A percentile compares a stretch with the other conserved stretches of the same genome.
Conservation (phyloP, 2,888 invertebrate species). For the Incurvaria masculella region DNA sequence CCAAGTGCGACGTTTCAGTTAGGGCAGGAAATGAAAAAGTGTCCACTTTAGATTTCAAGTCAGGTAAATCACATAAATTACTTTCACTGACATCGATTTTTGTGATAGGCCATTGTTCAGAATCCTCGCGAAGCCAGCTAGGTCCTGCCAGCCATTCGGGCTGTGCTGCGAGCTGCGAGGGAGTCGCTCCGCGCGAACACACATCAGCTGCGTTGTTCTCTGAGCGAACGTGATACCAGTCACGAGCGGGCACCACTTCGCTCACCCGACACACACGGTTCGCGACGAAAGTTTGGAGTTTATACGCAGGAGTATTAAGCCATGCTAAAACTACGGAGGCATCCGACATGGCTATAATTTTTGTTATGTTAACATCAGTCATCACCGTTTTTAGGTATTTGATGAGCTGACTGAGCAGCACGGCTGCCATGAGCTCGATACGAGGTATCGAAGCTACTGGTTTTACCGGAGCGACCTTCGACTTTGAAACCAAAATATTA, state of each 20-base stretch:
- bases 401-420: conserved; percentile 8
- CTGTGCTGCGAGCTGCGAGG: conserved; percentile 6
- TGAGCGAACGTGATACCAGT: conserved; percentile 14
- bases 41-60: too few species aligned
- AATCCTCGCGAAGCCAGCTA: too few species aligned
- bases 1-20: too few species aligned
- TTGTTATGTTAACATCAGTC: neutral
- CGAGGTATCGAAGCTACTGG: conserved; percentile 9
- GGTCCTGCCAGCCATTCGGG: conserved; percentile 8
- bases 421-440: conserved; percentile 10
- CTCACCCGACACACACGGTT: too few species aligned
- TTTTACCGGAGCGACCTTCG: conserved; percentile 9
- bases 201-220: conserved; percentile 15
- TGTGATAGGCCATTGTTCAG: too few species aligned
- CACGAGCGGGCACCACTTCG: too few species aligned
- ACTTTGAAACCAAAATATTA: conserved; percentile 7
- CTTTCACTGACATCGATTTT: too few species aligned
- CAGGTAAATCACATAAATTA: too few species aligned
- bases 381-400: neutral
- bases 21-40: too few species aligned
- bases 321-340: conserved; percentile 10
- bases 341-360: neutral
- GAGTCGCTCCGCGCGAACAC: conserved; percentile 11
- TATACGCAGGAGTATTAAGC: conserved; percentile 7
- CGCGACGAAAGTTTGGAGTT: conserved; percentile 8